Conservation (phyloP, 2,797 vertebrate genomes). For the Sebastolobus alascanus region DNA sequence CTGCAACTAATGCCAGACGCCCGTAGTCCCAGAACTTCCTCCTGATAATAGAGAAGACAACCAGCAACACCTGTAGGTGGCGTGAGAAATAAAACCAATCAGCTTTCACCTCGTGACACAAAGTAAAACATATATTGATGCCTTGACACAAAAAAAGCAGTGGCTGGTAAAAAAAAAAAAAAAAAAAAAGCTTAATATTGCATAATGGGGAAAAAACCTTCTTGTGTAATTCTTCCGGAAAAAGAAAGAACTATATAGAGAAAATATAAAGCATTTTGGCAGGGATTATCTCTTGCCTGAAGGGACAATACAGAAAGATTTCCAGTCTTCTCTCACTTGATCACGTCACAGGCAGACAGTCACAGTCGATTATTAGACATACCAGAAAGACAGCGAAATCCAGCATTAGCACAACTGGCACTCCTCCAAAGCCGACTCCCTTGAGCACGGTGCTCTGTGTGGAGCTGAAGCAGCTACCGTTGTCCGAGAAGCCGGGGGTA, state of each 20-base stretch:
- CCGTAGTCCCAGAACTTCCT: conserved; percentile 95
- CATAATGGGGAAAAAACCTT: neutral
- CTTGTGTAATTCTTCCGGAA: neutral
- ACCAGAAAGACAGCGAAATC: conserved; percentile 92
- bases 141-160: neutral
- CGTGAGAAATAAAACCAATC: neutral
- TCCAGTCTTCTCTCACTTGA: neutral
- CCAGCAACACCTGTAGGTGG: conserved; percentile 85
- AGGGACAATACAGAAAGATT: neutral
- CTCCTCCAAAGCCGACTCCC: conserved; percentile 91
- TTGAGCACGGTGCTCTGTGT: conserved; percentile 88
- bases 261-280: neutral
- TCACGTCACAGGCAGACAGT: neutral
- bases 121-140: neutral
- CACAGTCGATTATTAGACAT: conserved; percentile 27
- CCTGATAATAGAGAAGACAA: conserved; percentile 91
- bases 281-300: neutral
- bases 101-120: neutral
- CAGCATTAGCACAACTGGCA: conserved; percentile 92
- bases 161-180: neutral
- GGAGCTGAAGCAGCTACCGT: conserved; percentile 87
- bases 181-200: neutral
- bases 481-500: conserved; percentile 46
- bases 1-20: conserved; percentile 92
- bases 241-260: neutral